Conservation (phyloP, 2,888 invertebrate species). For the Theodoxus fluviatilis region DNA sequence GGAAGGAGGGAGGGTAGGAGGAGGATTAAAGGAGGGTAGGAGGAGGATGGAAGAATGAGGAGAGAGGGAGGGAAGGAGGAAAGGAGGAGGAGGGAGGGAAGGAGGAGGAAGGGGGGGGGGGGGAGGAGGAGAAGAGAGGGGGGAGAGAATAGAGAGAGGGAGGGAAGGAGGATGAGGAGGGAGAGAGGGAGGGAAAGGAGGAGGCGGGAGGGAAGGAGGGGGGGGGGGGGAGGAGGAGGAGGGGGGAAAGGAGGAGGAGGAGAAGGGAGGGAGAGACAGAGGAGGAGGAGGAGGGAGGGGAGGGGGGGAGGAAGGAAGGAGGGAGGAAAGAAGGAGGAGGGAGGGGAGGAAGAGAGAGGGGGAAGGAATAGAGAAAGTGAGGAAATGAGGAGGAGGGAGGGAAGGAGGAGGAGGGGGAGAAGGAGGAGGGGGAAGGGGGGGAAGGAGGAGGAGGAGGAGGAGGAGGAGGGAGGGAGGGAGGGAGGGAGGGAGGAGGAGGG, state of each 20-base stretch:
- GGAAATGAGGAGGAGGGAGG: neutral
- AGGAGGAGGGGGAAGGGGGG: neutral
- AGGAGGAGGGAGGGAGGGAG: neutral
- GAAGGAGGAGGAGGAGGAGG: neutral
- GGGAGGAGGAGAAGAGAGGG: neutral
- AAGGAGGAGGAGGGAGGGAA: neutral
- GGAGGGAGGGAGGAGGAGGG: neutral
- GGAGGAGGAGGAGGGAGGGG: neutral
- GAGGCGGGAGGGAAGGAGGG: neutral
- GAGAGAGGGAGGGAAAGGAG: neutral
- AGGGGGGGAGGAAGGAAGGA: neutral
- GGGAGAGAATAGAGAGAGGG: neutral
- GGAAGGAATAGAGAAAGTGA: neutral
- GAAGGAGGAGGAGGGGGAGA: neutral
- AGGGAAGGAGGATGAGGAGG: neutral
- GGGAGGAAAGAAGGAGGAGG: neutral
- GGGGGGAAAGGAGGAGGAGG: neutral
- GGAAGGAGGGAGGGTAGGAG: too few relatives aligned
- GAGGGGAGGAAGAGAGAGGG: neutral
- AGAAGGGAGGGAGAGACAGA: neutral
- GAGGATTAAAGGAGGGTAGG: too few relatives aligned
- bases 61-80: neutral
- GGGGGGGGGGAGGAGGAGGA: neutral
- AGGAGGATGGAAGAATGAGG: too few relatives aligned
- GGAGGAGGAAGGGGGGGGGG: neutral